These are phyloP conservation scores for Atopsyche davidsoni DNA, from an alignment of 1,140 invertebrate species.

Conservation along the genomic window DNA sequence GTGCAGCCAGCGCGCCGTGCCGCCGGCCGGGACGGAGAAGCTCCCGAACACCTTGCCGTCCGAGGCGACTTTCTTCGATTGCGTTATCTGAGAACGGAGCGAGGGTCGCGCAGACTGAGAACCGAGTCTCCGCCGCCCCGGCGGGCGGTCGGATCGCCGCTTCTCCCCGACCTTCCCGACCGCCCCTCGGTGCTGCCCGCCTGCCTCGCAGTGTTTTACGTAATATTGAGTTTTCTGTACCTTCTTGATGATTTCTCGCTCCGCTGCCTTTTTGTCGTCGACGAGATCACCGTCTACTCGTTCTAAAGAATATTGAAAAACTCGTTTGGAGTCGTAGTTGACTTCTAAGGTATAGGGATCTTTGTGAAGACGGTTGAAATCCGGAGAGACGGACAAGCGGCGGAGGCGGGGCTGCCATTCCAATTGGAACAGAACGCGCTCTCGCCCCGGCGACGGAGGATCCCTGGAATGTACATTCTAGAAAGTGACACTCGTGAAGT, in stretches of 20 bases:
- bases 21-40: too few species aligned
- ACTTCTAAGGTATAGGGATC: constrained; percentile 39
- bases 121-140: too few species aligned
- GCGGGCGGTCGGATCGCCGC: too few species aligned
- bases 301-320: constrained; percentile 38
- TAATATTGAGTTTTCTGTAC: too few species aligned
- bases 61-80: too few species aligned
- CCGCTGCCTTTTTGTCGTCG: constrained; percentile 13
- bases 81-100: too few species aligned
- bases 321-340: constrained; percentile 28
- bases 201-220: too few species aligned
- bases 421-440: constrained; percentile 36
- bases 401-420: constrained; percentile 34
- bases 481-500: background rate
- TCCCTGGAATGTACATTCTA: constrained; percentile 41
- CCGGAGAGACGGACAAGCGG: constrained; percentile 37
- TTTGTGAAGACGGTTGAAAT: constrained; percentile 36
- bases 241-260: constrained; percentile 11
- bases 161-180: too few species aligned
- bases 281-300: constrained; percentile 30
- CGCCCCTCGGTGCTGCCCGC: too few species aligned
- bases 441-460: constrained; percentile 35
- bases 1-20: too few species aligned
- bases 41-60: too few species aligned
- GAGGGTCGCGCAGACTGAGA: too few species aligned